A percentile compares a stretch with the other conserved stretches of the same genome.
phyloP scores from a whole-genome alignment of 2,888 invertebrate species.

The Drosophila mimetica region DNA sequence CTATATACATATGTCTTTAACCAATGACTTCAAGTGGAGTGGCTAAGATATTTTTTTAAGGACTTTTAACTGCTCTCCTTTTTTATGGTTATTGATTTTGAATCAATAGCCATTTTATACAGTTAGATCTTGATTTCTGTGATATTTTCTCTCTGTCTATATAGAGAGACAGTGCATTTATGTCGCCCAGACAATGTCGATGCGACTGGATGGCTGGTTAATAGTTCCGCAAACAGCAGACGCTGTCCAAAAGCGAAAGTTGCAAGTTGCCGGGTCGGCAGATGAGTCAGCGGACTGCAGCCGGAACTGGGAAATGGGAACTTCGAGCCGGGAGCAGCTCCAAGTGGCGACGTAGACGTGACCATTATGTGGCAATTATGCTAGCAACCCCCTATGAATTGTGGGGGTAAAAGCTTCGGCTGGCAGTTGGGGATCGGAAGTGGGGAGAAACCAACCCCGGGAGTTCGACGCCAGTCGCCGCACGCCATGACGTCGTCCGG shows the following conservation, averaged over 20 bases:
- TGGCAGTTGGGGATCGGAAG: background rate
- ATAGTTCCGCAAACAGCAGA: conserved; percentile 64
- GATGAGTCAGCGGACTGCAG: conserved; percentile 50
- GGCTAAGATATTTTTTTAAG: too few relatives aligned
- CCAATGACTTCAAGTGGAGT: too few relatives aligned
- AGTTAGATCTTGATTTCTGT: background rate
- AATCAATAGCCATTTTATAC: too few relatives aligned
- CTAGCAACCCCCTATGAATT: conserved; percentile 54
- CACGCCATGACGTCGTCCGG: conserved; percentile 57
- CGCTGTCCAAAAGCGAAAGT: conserved; percentile 61
- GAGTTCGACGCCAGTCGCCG: conserved; percentile 53
- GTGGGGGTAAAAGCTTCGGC: conserved; percentile 17
- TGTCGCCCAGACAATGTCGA: conserved; percentile 32
- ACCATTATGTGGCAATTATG: conserved; percentile 75
- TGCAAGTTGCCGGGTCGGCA: conserved; percentile 44
- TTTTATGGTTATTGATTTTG: too few relatives aligned
- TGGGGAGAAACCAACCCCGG: conserved; percentile 52
- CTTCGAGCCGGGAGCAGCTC: conserved; percentile 20
- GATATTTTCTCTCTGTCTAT: background rate
- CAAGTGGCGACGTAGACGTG: conserved; percentile 44
- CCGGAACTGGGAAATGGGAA: too few relatives aligned
- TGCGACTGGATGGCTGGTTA: conserved; percentile 56
- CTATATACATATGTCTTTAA: too few relatives aligned
- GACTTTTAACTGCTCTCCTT: too few relatives aligned
- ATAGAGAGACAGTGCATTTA: conserved; percentile 27